Percentiles rank a stretch among this genome's conserved stretches.
Conservation (phyloP, 2,113 vertebrate genomes). For the Falco punctatus region DNA sequence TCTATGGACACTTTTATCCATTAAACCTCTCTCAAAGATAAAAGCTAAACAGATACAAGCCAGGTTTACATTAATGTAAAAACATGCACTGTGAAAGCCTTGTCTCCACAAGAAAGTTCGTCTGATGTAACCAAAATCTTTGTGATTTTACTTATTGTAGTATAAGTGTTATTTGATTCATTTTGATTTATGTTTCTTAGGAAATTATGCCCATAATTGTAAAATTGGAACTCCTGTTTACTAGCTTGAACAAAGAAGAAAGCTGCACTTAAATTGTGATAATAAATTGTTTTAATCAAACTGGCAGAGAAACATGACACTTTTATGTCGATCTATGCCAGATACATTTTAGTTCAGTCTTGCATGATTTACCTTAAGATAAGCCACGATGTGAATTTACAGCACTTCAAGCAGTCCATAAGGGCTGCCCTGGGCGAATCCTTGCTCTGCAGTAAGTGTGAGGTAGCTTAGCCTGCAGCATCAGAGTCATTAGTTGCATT, state of each 20-base stretch:
- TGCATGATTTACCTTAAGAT: not conserved
- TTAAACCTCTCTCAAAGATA: not conserved
- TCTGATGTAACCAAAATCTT: not conserved
- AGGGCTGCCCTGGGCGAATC: not conserved
- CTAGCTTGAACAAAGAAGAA: not conserved
- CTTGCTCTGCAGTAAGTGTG: not conserved
- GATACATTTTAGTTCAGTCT: not conserved
- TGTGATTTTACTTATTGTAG: not conserved
- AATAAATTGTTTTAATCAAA: constrained; percentile 12
- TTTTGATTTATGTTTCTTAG: not conserved
- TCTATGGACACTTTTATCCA: not conserved
- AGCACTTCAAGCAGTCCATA: not conserved
- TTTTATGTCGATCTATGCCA: not conserved
- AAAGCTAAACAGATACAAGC: not conserved
- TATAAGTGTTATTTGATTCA: not conserved
- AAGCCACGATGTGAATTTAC: not conserved
- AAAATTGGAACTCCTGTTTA: not conserved
- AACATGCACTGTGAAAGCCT: not conserved
- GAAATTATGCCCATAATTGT: not conserved
- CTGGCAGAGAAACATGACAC: not conserved
- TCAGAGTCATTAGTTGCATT: not conserved
- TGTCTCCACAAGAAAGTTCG: not conserved
- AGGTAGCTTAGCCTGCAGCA: not conserved
- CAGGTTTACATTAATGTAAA: not conserved
- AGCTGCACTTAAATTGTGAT: not conserved